These are phyloP conservation scores for Aix galericulata DNA, from an alignment of 2,113 vertebrate genomes.

Conservation along the genomic window DNA sequence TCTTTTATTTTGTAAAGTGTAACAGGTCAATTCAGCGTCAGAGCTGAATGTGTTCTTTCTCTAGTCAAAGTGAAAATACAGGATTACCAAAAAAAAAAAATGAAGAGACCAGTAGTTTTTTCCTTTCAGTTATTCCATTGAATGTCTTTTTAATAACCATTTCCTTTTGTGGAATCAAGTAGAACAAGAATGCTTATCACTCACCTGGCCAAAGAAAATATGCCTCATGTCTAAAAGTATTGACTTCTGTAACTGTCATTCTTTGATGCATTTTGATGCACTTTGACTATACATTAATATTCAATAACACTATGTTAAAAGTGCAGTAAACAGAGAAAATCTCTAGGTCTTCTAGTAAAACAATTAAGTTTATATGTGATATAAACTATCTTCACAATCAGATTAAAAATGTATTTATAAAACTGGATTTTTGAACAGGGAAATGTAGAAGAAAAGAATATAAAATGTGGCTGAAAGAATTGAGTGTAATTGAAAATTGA, in stretches of 20 bases:
- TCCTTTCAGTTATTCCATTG: not conserved
- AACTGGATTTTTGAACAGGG: not conserved
- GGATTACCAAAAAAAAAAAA: not conserved
- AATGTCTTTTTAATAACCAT: not conserved
- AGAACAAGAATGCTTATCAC: not conserved
- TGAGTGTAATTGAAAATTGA: not conserved
- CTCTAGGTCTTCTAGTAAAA: no score
- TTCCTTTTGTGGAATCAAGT: not conserved
- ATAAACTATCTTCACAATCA: not conserved
- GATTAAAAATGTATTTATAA: not conserved
- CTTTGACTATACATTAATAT: not conserved
- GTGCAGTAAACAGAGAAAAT: not conserved
- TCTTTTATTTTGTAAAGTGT: constrained; percentile 36
- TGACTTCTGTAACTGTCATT: not conserved
- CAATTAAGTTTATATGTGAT: no score
- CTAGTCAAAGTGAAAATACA: not conserved
- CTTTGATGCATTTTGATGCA: not conserved
- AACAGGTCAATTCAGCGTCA: constrained; percentile 12
- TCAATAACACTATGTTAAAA: not conserved
- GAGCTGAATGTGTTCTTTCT: not conserved
- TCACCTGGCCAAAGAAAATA: not conserved
- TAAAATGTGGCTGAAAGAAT: not conserved
- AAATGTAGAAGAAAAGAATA: not conserved
- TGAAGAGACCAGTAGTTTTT: not conserved
- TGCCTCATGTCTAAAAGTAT: not conserved